These are phyloP conservation scores for Oikopleura vanhoeffeni DNA, from an alignment of 23 tunicate species.

Conservation along the genomic window DNA sequence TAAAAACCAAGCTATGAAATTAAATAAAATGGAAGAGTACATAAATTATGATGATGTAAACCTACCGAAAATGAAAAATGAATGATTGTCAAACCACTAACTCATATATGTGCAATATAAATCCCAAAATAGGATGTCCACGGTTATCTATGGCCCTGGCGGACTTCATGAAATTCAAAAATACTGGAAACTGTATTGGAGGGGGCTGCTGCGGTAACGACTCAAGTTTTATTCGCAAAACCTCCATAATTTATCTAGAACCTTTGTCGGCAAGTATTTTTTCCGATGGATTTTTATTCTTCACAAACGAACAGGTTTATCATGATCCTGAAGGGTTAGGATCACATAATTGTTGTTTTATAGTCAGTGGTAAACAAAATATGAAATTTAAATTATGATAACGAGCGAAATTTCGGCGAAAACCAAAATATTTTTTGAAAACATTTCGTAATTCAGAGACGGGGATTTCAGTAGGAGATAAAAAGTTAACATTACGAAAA, in stretches of 20 bases:
- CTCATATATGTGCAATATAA: not conserved
- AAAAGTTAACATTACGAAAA: too few relatives aligned
- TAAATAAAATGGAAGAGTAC: conserved; percentile 12
- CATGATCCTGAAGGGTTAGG: conserved; percentile 97
- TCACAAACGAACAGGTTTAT: not conserved
- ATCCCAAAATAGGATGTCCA: not conserved
- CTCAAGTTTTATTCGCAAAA: not conserved
- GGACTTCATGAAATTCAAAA: conserved; percentile 47
- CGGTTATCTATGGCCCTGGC: conserved; percentile 88
- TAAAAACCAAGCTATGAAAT: conserved; percentile 27
- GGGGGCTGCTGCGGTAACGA: conserved; percentile 26
- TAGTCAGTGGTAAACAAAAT: too few relatives aligned
- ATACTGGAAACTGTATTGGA: conserved; percentile 25
- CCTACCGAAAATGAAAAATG: too few relatives aligned
- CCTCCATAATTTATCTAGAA: not conserved
- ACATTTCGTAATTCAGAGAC: too few relatives aligned
- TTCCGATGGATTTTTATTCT: not conserved
- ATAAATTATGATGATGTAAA: too few relatives aligned
- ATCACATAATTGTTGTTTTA: conserved; percentile 47
- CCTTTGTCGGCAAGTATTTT: not conserved
- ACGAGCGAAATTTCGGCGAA: too few relatives aligned
- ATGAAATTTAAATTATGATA: too few relatives aligned
- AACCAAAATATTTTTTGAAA: too few relatives aligned
- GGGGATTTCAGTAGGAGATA: too few relatives aligned
- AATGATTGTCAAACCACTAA: too few relatives aligned